Percentiles rank a stretch among this genome's conserved stretches.
These are phyloP conservation scores for Tyrannus savana DNA, from an alignment of 2,113 vertebrate species.

Conservation along the genomic window DNA sequence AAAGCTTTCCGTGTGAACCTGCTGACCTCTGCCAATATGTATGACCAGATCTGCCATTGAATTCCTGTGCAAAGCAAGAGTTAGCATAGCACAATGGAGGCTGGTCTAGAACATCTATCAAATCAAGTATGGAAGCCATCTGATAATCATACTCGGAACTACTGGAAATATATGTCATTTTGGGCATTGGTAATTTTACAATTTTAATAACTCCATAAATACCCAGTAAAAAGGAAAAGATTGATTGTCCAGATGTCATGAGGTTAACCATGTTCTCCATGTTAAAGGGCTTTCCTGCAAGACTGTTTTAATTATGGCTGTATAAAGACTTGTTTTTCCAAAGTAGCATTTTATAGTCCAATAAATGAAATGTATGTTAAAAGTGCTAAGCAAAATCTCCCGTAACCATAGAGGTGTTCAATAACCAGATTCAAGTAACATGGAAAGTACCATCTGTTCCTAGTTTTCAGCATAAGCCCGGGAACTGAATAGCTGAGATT, in stretches of 20 bases:
- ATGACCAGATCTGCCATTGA: constrained; percentile 1
- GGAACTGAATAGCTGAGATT: constrained; percentile 69
- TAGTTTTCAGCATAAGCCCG: constrained; percentile 72
- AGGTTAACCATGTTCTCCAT: constrained; percentile 69
- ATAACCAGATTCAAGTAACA: constrained; percentile 76
- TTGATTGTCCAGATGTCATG: constrained; percentile 70
- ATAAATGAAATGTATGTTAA: constrained; percentile 77
- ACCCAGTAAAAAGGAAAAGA: constrained; percentile 51
- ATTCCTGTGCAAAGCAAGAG: constrained; percentile 19
- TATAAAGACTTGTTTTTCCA: constrained; percentile 79
- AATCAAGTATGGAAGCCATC: background rate
- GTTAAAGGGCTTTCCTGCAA: constrained; percentile 68
- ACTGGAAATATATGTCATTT: constrained; percentile 28
- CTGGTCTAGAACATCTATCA: background rate
- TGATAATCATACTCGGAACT: background rate
- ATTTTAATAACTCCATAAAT: constrained; percentile 76
- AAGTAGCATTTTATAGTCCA: constrained; percentile 79
- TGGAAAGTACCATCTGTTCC: constrained; percentile 78
- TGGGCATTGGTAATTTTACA: constrained; percentile 46
- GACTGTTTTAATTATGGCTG: constrained; percentile 75
- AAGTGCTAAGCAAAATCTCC: constrained; percentile 77
- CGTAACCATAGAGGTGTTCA: constrained; percentile 79
- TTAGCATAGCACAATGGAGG: background rate
- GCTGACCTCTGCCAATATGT: constrained; percentile 37
- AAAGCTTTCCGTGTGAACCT: constrained; percentile 60